Percentiles rank a stretch among this genome's conserved stretches.
These are phyloP conservation scores for Xenopus borealis DNA, from an alignment of 2,113 vertebrate genomes.

Conservation along the genomic window DNA sequence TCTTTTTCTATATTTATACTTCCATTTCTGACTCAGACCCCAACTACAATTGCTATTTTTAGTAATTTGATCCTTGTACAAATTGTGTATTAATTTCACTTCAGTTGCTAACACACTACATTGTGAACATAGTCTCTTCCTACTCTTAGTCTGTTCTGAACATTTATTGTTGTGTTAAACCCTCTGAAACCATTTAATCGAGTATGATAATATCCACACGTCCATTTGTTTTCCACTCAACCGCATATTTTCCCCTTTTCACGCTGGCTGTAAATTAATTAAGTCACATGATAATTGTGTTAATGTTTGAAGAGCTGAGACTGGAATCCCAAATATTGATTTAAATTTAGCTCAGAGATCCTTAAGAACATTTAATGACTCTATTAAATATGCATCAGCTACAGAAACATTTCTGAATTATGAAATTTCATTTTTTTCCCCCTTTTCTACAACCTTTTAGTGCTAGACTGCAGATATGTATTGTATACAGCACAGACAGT, in stretches of 20 bases:
- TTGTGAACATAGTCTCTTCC: not conserved
- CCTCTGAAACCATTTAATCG: slow-evolving; percentile 22
- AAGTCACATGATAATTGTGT: slow-evolving; percentile 40
- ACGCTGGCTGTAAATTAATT: slow-evolving; percentile 37
- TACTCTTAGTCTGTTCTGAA: slow-evolving; percentile 18
- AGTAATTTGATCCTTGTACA: too few relatives aligned
- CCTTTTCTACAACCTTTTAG: not conserved
- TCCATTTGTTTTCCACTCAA: slow-evolving; percentile 23
- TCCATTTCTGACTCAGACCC: too few relatives aligned
- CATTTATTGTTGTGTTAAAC: slow-evolving; percentile 35
- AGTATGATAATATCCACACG: slow-evolving; percentile 25
- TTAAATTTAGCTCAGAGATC: slow-evolving; percentile 42
- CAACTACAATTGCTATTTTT: too few relatives aligned
- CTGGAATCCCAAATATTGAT: slow-evolving; percentile 45
- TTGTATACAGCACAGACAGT: too few relatives aligned
- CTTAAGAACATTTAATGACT: slow-evolving; percentile 45
- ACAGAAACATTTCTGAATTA: slow-evolving; percentile 38
- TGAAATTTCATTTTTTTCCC: slow-evolving; percentile 16
- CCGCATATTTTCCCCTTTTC: slow-evolving; percentile 29
- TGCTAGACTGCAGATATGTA: not conserved
- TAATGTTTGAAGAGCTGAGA: slow-evolving; percentile 40
- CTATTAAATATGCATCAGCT: slow-evolving; percentile 44
- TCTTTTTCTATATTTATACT: too few relatives aligned
- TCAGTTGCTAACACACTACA: too few relatives aligned
- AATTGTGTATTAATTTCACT: too few relatives aligned